Percentiles rank a stretch among this genome's conserved stretches.
These are phyloP conservation scores for Malaclemys terrapin DNA, from an alignment of 2,113 vertebrate genomes.

Conservation along the genomic window DNA sequence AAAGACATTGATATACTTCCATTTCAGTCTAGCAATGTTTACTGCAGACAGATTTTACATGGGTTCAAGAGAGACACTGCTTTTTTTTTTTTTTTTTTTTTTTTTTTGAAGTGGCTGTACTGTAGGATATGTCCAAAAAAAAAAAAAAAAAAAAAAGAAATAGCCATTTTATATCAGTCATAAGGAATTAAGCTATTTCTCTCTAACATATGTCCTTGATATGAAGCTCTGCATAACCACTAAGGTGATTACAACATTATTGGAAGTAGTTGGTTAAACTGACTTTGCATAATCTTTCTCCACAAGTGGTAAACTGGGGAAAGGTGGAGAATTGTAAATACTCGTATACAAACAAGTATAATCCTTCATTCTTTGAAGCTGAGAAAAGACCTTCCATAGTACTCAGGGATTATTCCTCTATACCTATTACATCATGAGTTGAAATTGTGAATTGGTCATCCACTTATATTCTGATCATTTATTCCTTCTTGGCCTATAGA, in stretches of 20 bases:
- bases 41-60: not conserved
- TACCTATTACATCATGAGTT: not conserved
- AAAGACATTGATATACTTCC: not conserved
- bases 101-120: not conserved
- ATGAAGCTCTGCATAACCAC: not conserved
- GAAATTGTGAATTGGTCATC: not conserved
- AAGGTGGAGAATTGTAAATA: not conserved
- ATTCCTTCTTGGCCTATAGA: not conserved
- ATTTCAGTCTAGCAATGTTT: not conserved
- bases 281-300: not conserved
- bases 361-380: not conserved
- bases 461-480: not conserved
- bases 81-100: not conserved
- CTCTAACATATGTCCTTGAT: not conserved
- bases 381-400: not conserved
- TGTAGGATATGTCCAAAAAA: not conserved
- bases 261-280: not conserved
- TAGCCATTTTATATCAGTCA: no score
- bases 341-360: not conserved
- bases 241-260: not conserved
- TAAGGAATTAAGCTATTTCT: not conserved
- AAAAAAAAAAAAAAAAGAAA: not conserved
- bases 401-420: not conserved
- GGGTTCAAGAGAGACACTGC: not conserved
- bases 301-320: not conserved